phyloP scores from a whole-genome alignment of 2,113 vertebrate genomes.

The Syrmaticus mikado region DNA sequence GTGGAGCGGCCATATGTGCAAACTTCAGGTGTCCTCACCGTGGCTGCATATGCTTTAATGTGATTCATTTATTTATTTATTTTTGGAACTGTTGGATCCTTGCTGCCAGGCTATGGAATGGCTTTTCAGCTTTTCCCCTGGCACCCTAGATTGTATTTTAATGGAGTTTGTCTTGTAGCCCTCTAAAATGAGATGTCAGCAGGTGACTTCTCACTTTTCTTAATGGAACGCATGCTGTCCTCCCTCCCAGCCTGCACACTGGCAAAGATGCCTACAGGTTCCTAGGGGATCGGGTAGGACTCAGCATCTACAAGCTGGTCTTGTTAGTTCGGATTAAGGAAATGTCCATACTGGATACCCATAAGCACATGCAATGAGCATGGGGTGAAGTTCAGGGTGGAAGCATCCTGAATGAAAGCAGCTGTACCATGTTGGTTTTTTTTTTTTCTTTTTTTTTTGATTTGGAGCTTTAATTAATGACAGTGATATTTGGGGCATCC shows the following conservation, averaged over 20 bases:
- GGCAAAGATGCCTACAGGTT: background rate
- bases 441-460: background rate
- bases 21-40: constrained; percentile 26
- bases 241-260: background rate
- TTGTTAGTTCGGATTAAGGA: background rate
- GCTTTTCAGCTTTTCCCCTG: constrained; percentile 22
- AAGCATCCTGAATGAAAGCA: background rate
- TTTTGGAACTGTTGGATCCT: background rate
- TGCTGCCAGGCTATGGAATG: background rate
- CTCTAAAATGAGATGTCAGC: background rate
- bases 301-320: background rate
- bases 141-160: constrained; percentile 11
- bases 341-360: background rate
- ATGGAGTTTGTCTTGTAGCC: background rate
- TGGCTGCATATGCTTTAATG: background rate
- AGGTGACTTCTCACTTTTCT: background rate
- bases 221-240: background rate
- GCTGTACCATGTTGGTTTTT: background rate
- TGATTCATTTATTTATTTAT: background rate
- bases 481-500: background rate
- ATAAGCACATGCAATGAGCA: background rate
- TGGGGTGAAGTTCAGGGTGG: background rate
- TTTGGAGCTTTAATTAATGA: background rate
- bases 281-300: background rate
- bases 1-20: constrained; percentile 42